phyloP scores from a whole-genome alignment of 2,888 invertebrate genomes.

The Caenorhabditis sp. region DNA sequence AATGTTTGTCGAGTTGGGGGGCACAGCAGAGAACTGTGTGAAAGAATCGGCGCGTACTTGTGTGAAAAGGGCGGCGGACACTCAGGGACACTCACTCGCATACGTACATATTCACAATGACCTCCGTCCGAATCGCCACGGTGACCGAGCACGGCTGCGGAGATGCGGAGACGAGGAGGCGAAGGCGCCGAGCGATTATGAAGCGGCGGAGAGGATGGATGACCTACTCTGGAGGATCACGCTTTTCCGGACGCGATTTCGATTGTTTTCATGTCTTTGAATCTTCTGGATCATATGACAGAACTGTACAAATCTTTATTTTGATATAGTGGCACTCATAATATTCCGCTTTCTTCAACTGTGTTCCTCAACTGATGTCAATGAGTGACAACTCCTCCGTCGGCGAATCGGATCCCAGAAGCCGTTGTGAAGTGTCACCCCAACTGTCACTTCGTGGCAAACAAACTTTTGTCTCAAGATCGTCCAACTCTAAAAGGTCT shows the following conservation, averaged over 20 bases:
- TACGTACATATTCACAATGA: conserved; percentile 17
- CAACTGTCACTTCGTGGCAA: conserved; percentile 1
- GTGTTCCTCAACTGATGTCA: conserved; percentile 45
- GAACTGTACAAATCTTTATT: too few species aligned
- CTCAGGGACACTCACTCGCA: neutral
- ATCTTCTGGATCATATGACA: too few species aligned
- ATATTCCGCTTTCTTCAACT: too few species aligned
- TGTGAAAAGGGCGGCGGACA: neutral
- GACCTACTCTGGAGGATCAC: too few species aligned
- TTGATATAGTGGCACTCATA: too few species aligned
- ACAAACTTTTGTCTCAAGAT: neutral
- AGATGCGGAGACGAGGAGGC: neutral
- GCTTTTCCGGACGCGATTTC: too few species aligned
- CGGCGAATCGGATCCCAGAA: conserved; percentile 32
- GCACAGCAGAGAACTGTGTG: too few species aligned
- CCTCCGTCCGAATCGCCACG: conserved; percentile 40
- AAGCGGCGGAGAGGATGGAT: neutral
- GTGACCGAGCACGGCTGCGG: conserved; percentile 26
- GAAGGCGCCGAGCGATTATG: neutral
- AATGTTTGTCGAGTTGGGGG: conserved; percentile 2
- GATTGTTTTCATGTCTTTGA: too few species aligned
- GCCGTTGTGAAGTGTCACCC: conserved; percentile 18
- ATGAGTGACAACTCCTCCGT: conserved; percentile 37
- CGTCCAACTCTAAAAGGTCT: neutral
- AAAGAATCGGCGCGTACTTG: conserved; percentile 22